Evolutionary conservation across 64 coral and sea anemone genomes (phyloP).

Genomic region (Stichodactyla mertensii): DNA sequence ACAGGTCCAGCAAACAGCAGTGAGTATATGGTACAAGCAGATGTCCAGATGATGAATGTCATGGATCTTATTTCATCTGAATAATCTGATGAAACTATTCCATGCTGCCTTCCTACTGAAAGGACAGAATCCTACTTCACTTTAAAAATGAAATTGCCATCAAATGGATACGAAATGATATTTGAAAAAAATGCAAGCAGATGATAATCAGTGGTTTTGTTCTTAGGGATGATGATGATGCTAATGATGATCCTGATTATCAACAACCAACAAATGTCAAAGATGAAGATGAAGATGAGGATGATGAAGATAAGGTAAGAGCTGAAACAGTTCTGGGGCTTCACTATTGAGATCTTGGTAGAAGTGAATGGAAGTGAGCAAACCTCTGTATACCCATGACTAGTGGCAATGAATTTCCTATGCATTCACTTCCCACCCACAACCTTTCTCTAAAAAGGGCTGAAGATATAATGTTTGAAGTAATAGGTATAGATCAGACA

Average conservation of each 20-base stretch:
- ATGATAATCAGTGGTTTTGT: background rate
- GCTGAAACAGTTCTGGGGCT: background rate
- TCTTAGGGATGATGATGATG: constrained; percentile 64
- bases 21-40: no score
- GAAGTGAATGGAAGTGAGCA: no score
- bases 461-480: no score
- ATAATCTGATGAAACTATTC: constrained; percentile 12
- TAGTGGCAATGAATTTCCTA: no score
- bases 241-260: constrained; percentile 89
- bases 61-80: constrained; percentile 22
- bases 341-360: no score
- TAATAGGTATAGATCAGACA: no score
- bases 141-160: background rate
- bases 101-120: constrained; percentile 28
- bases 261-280: constrained; percentile 67
- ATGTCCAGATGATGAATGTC: constrained; percentile 18
- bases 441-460: no score
- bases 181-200: no score
- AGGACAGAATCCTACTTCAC: background rate
- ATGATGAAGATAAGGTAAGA: constrained; percentile 85
- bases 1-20: no score
- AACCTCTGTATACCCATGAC: no score
- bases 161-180: no score
- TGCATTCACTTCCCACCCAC: no score
- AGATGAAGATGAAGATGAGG: constrained; percentile 81